A percentile compares a stretch with the other conserved stretches of the same genome.
phyloP scores from a whole-genome alignment of 2,888 invertebrate genomes.

The Drosophila stalkeri region DNA sequence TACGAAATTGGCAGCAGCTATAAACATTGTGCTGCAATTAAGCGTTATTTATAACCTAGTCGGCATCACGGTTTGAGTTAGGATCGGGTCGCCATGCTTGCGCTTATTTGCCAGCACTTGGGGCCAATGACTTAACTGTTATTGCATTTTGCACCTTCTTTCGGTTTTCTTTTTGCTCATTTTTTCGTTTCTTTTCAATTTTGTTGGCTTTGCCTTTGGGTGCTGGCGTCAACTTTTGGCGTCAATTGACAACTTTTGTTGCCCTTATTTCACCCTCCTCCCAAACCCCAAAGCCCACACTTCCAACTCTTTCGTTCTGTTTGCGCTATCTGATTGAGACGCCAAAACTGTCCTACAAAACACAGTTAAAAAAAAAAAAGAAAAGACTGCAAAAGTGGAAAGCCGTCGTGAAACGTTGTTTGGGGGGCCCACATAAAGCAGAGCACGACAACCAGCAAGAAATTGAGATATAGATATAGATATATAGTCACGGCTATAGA shows the following conservation, averaged over 20 bases:
- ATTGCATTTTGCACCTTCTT: slow-evolving; percentile 78
- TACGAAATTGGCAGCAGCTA: slow-evolving; percentile 69
- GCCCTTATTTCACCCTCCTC: slow-evolving; percentile 23
- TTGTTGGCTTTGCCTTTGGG: slow-evolving; percentile 44
- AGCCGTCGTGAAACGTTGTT: slow-evolving; percentile 34
- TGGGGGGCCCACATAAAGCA: slow-evolving; percentile 54
- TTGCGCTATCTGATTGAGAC: slow-evolving; percentile 75
- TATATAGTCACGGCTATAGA: slow-evolving; percentile 45
- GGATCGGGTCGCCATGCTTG: slow-evolving; percentile 17
- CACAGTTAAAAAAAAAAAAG: slow-evolving; percentile 10
- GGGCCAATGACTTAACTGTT: slow-evolving; percentile 77
- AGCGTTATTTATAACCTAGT: slow-evolving; percentile 82
- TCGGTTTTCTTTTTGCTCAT: slow-evolving; percentile 1
- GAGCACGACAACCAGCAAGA: slow-evolving; percentile 58
- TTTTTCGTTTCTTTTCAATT: slow-evolving; percentile 31
- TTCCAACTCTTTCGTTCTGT: slow-evolving; percentile 25
- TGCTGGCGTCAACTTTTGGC: slow-evolving; percentile 76
- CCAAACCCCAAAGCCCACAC: too few species aligned
- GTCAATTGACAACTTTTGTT: slow-evolving; percentile 80
- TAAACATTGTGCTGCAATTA: slow-evolving; percentile 81
- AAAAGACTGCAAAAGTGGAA: neutral
- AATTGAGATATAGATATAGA: slow-evolving; percentile 54
- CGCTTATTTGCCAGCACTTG: slow-evolving; percentile 53
- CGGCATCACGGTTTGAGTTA: slow-evolving; percentile 37
- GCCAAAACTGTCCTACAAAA: slow-evolving; percentile 59